phyloP scores from a whole-genome alignment of 2,888 invertebrate genomes.

The Matsumyia berberina region DNA sequence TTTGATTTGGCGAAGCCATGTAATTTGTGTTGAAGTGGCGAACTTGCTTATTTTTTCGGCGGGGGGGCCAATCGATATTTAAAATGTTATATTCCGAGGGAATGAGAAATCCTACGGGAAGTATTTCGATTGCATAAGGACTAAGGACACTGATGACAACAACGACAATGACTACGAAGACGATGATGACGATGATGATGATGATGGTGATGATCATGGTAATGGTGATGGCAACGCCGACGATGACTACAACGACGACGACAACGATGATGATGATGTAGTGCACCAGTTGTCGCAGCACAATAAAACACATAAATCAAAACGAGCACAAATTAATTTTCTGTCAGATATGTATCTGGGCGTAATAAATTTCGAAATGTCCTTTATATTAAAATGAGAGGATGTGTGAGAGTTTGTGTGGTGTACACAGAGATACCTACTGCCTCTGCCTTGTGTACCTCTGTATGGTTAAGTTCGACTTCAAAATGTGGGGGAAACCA shows the following conservation, averaged over 20 bases:
- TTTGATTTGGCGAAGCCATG: slow-evolving; percentile 27
- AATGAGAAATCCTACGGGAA: slow-evolving; percentile 28
- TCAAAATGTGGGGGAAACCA: slow-evolving; percentile 59
- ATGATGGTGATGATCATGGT: slow-evolving; percentile 7
- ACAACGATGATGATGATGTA: slow-evolving; percentile 71
- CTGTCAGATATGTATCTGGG: slow-evolving; percentile 76
- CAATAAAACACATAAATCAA: slow-evolving; percentile 75
- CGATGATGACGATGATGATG: slow-evolving; percentile 30
- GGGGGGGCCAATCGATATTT: slow-evolving; percentile 65
- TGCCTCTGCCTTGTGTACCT: slow-evolving; percentile 17
- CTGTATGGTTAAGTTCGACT: slow-evolving; percentile 50
- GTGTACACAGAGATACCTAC: slow-evolving; percentile 57
- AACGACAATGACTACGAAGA: slow-evolving; percentile 38
- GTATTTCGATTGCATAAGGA: slow-evolving; percentile 54
- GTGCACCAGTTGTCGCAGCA: slow-evolving; percentile 74
- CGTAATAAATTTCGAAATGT: slow-evolving; percentile 75
- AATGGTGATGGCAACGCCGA: slow-evolving; percentile 34
- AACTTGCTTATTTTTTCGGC: slow-evolving; percentile 23
- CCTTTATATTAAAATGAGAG: slow-evolving; percentile 75
- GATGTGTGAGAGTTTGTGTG: slow-evolving; percentile 40
- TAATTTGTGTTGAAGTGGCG: slow-evolving; percentile 30
- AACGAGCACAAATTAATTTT: slow-evolving; percentile 76
- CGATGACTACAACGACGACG: slow-evolving; percentile 54
- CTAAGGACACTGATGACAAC: slow-evolving; percentile 47
- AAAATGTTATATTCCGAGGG: slow-evolving; percentile 29